Base-by-base conservation (phyloP, 2,888 invertebrate genomes). In the Graphium colonna region DNA sequence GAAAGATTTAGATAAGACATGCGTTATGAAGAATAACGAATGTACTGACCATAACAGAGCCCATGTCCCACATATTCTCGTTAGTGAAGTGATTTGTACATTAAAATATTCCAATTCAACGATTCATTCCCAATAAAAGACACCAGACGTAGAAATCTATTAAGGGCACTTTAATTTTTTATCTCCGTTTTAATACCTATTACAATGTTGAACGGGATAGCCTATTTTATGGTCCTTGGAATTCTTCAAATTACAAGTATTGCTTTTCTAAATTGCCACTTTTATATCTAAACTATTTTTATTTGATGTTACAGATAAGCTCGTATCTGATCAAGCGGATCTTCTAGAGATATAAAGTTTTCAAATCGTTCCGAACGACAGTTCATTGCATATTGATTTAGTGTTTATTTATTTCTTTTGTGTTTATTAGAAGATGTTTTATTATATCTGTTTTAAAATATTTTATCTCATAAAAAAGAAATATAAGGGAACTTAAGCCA, bases 1-100 rank as follows among this genome's bases (percentile, higher is more conserved):
- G 36, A 57, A 48, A 59, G 69, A 67, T 65, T 66, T 62, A 50
- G 45, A 10, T 52, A 52, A 55, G 45, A 28, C 16, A 28, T 45
- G 3, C 57, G 58, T 65, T 56, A 55, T 55, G 50, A 46, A 50
- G 49, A 21, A 54, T 46, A 55, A 55, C 50, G 17, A 36, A 55
- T 44, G 44, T 13, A 36, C 41, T 15, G 12, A 40, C 49, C 12
- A 21, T 33, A 1, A 44, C 15, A 9, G 13, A 31, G 39, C 28
- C 17, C 31, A 5, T 18, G 31, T 45, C 40, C 31, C n/a, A 7
- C 18, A 1, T 33, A 21, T 39, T 33, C 33, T 21, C 44, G 48
- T 53, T 53, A 39, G 26, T 31, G 31, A 5, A 43, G 42, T 49
- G 21, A 54, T 45, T 50, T 50, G 45, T 45, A 26, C 26, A 49